Evolutionary conservation across 2,888 invertebrate species (phyloP), one percentile per base, ranked within the genome.

Genomic region (Steinernema carpocapsae): DNA sequence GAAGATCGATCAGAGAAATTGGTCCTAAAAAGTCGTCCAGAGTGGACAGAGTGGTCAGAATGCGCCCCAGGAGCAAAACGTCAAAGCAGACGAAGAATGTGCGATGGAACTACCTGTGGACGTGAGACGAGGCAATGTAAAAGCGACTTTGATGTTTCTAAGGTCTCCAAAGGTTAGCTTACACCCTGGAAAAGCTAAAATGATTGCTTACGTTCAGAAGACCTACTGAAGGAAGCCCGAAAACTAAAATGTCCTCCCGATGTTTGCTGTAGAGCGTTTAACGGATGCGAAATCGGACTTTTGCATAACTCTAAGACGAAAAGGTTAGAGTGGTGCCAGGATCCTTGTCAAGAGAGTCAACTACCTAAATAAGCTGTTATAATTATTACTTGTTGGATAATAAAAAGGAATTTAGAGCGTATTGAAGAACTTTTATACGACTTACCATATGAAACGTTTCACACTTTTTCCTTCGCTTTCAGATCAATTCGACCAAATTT

Each of bases 241-340:
- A 77, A 80, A 45, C 76, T 76, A 73, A 70, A 77, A 76, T 83
- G 83, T 46, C 79, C 80, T 0, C 51, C 77, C 32, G 77, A 83
- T 71, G 77, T 76, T 42, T 86, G 86, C 51, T 86, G 86, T 70
- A 77, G 79, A n/a, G 78, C 85, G 6, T 82, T 82, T 26, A 79
- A 77, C 29, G 75, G 74, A 14, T 82, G 82, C 71, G 52, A 76
- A 24, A 59, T 81, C 29, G 86, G 86, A n/a, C 74, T 86, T 26
- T 77, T 80, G 48, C 83, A 83, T 56, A 82, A 83, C 46, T 78
- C 80, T 0, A 75, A 71, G 29, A 82, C 79, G 22, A 79, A 78
- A 52, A 79, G 77, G 48, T 71, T 85, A 42, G 82, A 86, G 71
- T 86, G 84, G 84, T 86, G 86, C 74, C 76, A 76, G 29, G 77